phyloP scores from a whole-genome alignment of 2,797 vertebrate species.

The Takifugu rubripes region DNA sequence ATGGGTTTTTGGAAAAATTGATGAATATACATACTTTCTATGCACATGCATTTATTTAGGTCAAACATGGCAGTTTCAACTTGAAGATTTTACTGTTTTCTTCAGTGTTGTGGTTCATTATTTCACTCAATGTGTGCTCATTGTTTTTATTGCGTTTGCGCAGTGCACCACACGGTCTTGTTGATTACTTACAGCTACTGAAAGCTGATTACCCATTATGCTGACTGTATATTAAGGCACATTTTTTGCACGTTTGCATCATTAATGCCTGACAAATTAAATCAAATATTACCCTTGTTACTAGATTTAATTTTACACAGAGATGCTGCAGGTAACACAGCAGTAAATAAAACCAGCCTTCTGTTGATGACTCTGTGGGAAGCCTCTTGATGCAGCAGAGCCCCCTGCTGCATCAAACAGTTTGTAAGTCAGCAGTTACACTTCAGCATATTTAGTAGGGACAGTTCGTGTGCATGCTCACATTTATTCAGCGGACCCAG shows the following conservation, averaged over 20 bases:
- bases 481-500: slow-evolving; percentile 11
- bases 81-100: no score
- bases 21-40: no score
- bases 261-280: slow-evolving; percentile 34
- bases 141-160: no score
- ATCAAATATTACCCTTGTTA: slow-evolving; percentile 31
- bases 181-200: not conserved
- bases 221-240: slow-evolving; percentile 28
- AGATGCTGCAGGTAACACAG: slow-evolving; percentile 19
- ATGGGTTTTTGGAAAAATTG: no score
- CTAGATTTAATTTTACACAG: slow-evolving; percentile 33
- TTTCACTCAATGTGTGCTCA: no score
- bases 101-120: no score
- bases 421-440: slow-evolving; percentile 23
- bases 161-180: no score
- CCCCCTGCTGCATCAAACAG: slow-evolving; percentile 45
- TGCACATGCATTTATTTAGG: no score
- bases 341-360: slow-evolving; percentile 50
- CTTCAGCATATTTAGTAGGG: slow-evolving; percentile 19
- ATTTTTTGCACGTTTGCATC: slow-evolving; percentile 23
- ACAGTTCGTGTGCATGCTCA: slow-evolving; percentile 8
- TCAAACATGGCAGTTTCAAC: no score
- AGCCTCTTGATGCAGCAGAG: slow-evolving; percentile 44
- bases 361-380: slow-evolving; percentile 37
- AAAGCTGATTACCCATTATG: slow-evolving; percentile 13